Evolutionary conservation across 2,888 invertebrate species (phyloP), one percentile per base, ranked within the genome.

Genomic region (Drosophila prolongata): DNA sequence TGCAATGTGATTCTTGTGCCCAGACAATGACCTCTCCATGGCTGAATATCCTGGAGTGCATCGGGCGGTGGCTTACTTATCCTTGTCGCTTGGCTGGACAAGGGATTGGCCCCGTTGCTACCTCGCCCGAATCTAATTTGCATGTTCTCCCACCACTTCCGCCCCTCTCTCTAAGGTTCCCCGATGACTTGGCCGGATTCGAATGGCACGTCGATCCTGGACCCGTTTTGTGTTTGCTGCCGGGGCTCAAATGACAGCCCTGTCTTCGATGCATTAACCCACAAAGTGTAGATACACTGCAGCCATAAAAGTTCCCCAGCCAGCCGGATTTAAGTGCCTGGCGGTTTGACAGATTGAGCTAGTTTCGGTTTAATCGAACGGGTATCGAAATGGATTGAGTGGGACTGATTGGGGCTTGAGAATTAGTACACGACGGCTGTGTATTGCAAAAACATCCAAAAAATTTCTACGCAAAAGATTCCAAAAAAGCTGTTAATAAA

Each of bases 91-190:
- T 53, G 61, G 43, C 47, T 67, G 57, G 77, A 49, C 66, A 59
- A 42, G 35, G 53, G 47, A 40, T 60, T 74, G 74, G 65, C 58
- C 65, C 72, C 66, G 30, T 42, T 73, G 57, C 72, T 65, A 72
- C 58, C 57, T 69, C 53, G 53, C 53, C 52, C 54, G 70, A 65
- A 78, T 80, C 64, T 66, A 80, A 79, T 87, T 85, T 85, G 70
- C 70, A 84, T 82, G 81, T 60, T 66, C 68, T 68, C 53, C 66
- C 43, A 40, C 55, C 43, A 34, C 11, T 6, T 3, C 43, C 44
- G 59, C 50, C 50, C 49, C 19, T 19, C 44, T 59, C 56, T 68
- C 59, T 47, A 73, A 70, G 73, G 62, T 56, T 59, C 79, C 68
- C 71, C 64, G 55, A 56, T 58, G 78, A 69, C 49, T 60, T 44